Percentiles rank a stretch among this genome's conserved stretches.
Evolutionary conservation across 2,797 vertebrate species (phyloP).

Genomic region (Microctenopoma lineatum): DNA sequence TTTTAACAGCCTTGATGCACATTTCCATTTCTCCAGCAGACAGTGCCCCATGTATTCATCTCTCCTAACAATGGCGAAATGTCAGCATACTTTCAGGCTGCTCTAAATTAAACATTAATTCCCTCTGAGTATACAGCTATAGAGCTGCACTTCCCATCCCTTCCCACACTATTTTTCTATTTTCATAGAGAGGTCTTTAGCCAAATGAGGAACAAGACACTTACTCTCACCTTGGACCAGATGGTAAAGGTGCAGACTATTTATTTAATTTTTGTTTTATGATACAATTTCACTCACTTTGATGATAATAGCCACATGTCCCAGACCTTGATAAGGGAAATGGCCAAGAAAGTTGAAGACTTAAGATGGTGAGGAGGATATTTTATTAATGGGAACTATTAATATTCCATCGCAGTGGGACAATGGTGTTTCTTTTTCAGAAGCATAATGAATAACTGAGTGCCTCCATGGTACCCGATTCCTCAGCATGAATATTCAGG

Average conservation of each 20-base stretch:
- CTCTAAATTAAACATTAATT: conserved; percentile 85
- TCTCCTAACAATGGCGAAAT: conserved; percentile 82
- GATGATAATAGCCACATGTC: conserved; percentile 45
- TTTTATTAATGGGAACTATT: conserved; percentile 86
- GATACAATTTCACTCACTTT: conserved; percentile 45
- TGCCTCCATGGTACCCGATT: conserved; percentile 74
- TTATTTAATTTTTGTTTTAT: conserved; percentile 29
- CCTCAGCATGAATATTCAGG: conserved; percentile 85
- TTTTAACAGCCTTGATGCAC: conserved; percentile 81
- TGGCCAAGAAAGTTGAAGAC: conserved; percentile 70
- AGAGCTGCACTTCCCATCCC: conserved; percentile 55
- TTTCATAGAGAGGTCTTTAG: conserved; percentile 40
- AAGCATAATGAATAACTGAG: conserved; percentile 86
- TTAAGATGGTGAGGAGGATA: conserved; percentile 74
- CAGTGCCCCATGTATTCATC: conserved; percentile 77
- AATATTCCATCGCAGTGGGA: conserved; percentile 86
- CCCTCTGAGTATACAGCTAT: conserved; percentile 70
- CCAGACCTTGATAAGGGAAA: conserved; percentile 47
- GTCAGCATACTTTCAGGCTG: conserved; percentile 81
- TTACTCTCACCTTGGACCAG: conserved; percentile 33
- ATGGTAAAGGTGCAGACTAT: conserved; percentile 22
- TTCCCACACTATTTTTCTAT: conserved; percentile 56
- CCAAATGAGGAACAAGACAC: conserved; percentile 46
- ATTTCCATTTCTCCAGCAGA: conserved; percentile 79
- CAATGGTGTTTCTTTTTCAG: conserved; percentile 82